phyloP scores from a whole-genome alignment of 2,888 invertebrate species.

The Orchesellides sinensis region DNA sequence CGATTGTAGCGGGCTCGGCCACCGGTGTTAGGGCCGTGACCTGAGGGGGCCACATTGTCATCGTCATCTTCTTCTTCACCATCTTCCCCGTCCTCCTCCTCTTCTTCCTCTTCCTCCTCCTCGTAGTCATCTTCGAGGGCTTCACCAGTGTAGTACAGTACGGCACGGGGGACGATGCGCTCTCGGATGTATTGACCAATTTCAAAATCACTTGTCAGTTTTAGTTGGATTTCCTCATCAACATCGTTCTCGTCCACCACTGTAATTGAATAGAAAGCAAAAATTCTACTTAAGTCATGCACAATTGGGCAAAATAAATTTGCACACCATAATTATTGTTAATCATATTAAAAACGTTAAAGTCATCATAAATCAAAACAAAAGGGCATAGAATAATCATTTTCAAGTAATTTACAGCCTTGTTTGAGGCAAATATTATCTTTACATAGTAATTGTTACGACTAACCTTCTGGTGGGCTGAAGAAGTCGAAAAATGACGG shows the following conservation, averaged over 20 bases:
- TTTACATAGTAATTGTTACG: background rate
- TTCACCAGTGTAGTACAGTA: conserved; percentile 94
- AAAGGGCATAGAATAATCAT: no score
- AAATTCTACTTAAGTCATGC: background rate
- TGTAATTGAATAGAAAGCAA: conserved; percentile 81
- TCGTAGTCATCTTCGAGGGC: conserved; percentile 74
- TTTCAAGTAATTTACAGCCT: no score
- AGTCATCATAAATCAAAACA: no score
- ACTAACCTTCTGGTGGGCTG: conserved; percentile 83
- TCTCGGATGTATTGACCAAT: conserved; percentile 99
- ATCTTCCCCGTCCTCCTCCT: conserved; percentile 63
- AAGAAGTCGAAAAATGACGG: conserved; percentile 99
- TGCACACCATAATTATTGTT: no score
- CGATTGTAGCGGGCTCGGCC: conserved; percentile 58
- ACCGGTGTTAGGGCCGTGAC: conserved; percentile 31
- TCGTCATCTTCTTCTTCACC: conserved; percentile 67
- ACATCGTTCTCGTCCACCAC: conserved; percentile 90
- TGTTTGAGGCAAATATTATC: conserved; percentile 1
- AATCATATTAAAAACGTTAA: no score
- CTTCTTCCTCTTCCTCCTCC: conserved; percentile 67
- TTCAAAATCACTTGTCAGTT: conserved; percentile 97
- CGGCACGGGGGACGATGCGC: conserved; percentile 97
- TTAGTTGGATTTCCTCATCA: conserved; percentile 91
- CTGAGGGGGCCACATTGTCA: conserved; percentile 44
- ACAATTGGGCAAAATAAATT: no score